Evolutionary conservation across 2,888 invertebrate genomes (phyloP).

Genomic region (Thecocarcelia acutangulata): DNA sequence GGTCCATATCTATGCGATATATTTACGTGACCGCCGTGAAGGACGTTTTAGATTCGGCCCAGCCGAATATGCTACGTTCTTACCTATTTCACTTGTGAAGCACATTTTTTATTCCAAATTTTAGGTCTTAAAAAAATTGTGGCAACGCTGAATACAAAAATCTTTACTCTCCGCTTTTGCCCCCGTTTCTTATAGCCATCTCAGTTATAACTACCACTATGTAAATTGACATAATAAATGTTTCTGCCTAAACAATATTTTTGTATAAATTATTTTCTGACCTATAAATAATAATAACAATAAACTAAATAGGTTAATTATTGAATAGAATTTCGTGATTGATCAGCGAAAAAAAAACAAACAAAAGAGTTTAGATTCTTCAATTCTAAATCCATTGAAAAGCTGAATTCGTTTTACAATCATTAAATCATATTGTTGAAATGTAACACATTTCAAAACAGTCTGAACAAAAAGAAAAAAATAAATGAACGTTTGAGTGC

Average conservation of each 20-base stretch:
- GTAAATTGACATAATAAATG: conserved; percentile 13
- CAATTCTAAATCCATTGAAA: too few relatives aligned
- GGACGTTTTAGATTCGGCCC: too few relatives aligned
- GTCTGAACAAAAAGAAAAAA: neutral
- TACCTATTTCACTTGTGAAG: too few relatives aligned
- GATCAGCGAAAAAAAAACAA: neutral
- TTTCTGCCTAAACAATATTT: neutral
- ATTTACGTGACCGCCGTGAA: too few relatives aligned
- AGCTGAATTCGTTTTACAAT: conserved; percentile 2
- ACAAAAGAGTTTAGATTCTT: neutral
- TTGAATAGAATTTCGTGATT: too few relatives aligned
- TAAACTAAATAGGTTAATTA: conserved; percentile 14
- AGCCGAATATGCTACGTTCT: too few relatives aligned
- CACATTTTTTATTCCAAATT: too few relatives aligned
- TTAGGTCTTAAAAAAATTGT: too few relatives aligned
- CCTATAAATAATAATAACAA: conserved; percentile 7
- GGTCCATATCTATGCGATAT: too few relatives aligned
- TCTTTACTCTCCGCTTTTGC: too few relatives aligned
- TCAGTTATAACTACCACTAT: conserved; percentile 10
- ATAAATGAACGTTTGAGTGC: neutral
- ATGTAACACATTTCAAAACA: conserved; percentile 2
- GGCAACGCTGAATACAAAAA: too few relatives aligned
- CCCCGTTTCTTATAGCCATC: too few relatives aligned
- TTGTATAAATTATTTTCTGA: neutral
- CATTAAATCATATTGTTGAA: neutral